phyloP scores from a whole-genome alignment of 2,888 invertebrate species.

The Pomacea canaliculata region DNA sequence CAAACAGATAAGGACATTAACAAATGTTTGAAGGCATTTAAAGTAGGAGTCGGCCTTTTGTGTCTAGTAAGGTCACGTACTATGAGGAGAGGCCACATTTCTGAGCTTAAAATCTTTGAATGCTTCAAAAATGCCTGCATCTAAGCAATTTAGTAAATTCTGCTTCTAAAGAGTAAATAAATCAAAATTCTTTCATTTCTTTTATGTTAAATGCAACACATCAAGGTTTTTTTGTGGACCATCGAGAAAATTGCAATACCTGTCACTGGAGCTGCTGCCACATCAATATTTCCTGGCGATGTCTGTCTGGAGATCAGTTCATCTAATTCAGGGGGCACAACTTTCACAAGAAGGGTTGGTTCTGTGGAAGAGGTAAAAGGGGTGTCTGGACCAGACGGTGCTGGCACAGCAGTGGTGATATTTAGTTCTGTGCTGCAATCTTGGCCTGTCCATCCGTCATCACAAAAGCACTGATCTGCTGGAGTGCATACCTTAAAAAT shows the following conservation, averaged over 20 bases:
- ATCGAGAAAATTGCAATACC: constrained; percentile 35
- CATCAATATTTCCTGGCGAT: constrained; percentile 28
- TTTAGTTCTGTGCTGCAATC: constrained; percentile 63
- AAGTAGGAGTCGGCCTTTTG: not conserved
- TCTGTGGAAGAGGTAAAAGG: constrained; percentile 23
- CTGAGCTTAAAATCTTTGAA: no score
- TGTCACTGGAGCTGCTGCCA: constrained; percentile 52
- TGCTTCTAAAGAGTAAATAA: no score
- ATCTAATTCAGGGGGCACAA: constrained; percentile 37
- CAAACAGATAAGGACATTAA: not conserved
- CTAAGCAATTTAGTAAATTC: no score
- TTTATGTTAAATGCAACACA: no score
- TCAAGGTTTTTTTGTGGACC: no score
- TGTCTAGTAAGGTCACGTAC: no score
- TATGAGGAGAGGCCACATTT: no score
- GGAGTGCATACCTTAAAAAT: constrained; percentile 87
- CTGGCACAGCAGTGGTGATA: constrained; percentile 39
- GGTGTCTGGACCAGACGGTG: constrained; percentile 31
- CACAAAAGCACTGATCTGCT: constrained; percentile 91
- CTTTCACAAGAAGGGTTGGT: constrained; percentile 28
- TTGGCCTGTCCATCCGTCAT: constrained; percentile 75
- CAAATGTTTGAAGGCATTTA: no score
- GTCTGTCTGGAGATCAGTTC: constrained; percentile 24
- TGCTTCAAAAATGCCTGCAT: no score
- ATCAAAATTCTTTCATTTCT: no score